These are phyloP conservation scores for Lepidurus arcticus DNA, from an alignment of 1,140 invertebrate species.

Conservation along the genomic window DNA sequence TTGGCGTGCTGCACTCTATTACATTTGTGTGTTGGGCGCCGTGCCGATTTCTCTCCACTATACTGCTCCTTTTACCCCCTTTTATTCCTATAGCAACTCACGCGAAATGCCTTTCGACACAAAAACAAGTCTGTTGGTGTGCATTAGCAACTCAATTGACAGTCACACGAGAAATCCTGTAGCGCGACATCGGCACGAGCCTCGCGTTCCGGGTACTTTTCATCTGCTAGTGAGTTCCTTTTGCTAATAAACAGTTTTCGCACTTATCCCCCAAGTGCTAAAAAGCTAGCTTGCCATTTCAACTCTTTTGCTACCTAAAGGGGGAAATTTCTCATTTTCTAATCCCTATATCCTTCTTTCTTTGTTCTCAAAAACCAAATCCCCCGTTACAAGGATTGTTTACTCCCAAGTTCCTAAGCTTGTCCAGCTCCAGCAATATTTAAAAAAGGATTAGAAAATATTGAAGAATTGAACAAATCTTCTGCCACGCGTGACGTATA, in stretches of 20 bases:
- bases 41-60: too few species aligned
- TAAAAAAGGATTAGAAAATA: background rate
- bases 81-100: background rate
- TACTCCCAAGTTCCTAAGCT: background rate
- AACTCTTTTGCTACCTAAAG: background rate
- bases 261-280: background rate
- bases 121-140: background rate
- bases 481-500: constrained; percentile 41
- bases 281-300: background rate
- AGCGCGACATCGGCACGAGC: constrained; percentile 11
- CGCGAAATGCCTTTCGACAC: background rate
- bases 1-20: background rate
- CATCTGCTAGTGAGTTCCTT: background rate
- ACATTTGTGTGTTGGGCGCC: background rate
- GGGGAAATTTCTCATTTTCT: background rate
- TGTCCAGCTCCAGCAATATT: background rate
- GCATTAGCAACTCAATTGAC: constrained; percentile 8
- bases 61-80: background rate
- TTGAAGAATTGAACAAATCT: background rate
- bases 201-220: background rate
- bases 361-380: background rate
- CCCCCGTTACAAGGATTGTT: background rate
- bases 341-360: background rate
- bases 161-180: background rate
- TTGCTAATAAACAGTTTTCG: background rate